phyloP scores from a whole-genome alignment of 2,888 invertebrate genomes.

The Apotomis capreana region DNA sequence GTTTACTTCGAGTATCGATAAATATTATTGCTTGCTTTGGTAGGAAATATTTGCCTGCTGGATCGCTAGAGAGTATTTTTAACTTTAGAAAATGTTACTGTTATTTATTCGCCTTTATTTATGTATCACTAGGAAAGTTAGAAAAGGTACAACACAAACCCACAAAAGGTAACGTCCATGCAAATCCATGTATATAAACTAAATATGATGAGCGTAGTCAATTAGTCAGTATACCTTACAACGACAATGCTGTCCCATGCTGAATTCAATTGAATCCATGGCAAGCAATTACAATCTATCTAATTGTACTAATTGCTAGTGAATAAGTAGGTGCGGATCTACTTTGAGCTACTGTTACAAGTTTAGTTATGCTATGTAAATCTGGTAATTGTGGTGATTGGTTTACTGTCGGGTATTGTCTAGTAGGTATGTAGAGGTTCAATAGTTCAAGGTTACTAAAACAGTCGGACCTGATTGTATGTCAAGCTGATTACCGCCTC shows the following conservation, averaged over 20 bases:
- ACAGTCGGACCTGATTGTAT: neutral
- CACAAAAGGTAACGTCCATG: no score
- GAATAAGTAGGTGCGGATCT: conserved; percentile 7
- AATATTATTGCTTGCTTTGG: conserved; percentile 20
- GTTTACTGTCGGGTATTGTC: neutral
- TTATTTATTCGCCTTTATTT: no score
- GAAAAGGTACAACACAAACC: no score
- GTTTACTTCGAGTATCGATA: conserved; percentile 26
- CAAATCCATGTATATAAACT: no score
- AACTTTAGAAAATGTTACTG: neutral
- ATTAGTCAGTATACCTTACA: neutral
- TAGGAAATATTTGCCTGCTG: conserved; percentile 15
- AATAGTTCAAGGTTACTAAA: neutral
- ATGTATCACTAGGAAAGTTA: no score
- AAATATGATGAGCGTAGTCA: no score
- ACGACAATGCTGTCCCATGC: neutral
- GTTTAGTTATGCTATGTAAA: conserved; percentile 18
- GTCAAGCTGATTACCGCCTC: no score
- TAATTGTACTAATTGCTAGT: conserved; percentile 9
- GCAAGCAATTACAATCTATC: neutral
- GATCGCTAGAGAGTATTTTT: neutral
- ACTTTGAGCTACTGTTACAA: neutral
- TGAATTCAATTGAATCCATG: neutral
- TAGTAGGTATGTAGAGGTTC: neutral
- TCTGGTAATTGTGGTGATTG: conserved; percentile 12